Evolutionary conservation across 1,140 invertebrate genomes (phyloP), one percentile per base, ranked within the genome.

Genomic region (Amyelois transitella): DNA sequence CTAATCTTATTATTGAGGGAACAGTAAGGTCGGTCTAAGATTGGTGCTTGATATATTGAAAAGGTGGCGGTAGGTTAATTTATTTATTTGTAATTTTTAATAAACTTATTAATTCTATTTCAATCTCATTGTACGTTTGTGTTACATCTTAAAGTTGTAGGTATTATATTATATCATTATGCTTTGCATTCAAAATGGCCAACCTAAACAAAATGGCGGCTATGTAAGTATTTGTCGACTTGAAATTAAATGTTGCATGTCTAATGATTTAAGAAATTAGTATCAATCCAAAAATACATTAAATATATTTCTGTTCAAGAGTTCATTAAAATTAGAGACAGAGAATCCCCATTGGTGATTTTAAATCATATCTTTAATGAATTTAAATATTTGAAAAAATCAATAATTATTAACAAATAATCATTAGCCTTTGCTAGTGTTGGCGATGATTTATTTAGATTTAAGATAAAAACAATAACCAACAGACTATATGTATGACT

Each of bases 321-420:
- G n/a, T n/a, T n/a, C n/a, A n/a, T n/a, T n/a, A n/a, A n/a, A n/a
- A n/a, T n/a, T n/a, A n/a, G n/a, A n/a, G n/a, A n/a, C n/a, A n/a
- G n/a, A 28, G 25, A 10, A 28, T 10, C 7, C 7, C 12, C 7
- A 8, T 28, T 8, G 59, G 59, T 66, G 64, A 66, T 66, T 55
- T 44, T 25, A 54, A 66, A 53, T 66, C 64, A 66, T 62, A 62
- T 66, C 63, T 60, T 17, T 57, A 53, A 28, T 5, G 25, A 50
- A 38, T 49, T 20, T 49, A 28, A 10, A 10, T 28, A 12, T 10
- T 28, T 28, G 25, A 28, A 28, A 5, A 28, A 3, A 3, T 28
- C 7, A 4, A 3, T 28, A 28, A 1, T 6, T 24, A 28, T 28
- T 28, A 28, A 4, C 12, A 28, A 10, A 28, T 28, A 28, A 28